phyloP scores from a whole-genome alignment of 64 coral and sea anemone species.

The Montipora foliosa region DNA sequence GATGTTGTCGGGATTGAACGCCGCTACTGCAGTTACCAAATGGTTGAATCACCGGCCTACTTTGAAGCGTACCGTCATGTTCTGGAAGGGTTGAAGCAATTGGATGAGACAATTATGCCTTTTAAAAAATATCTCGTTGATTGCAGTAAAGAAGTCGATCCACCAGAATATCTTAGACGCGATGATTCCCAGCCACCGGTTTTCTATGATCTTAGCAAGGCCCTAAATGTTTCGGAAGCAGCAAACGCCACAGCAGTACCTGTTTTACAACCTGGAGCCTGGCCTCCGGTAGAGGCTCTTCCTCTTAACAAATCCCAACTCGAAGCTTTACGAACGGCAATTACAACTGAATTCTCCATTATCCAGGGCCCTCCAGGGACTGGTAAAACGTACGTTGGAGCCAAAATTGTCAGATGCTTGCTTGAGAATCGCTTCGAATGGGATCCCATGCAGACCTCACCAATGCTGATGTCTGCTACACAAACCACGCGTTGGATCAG shows the following conservation, averaged over 20 bases:
- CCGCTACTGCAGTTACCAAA: slow-evolving; percentile 20
- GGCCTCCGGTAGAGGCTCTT: slow-evolving; percentile 62
- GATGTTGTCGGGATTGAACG: slow-evolving; percentile 53
- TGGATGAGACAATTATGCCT: slow-evolving; percentile 49
- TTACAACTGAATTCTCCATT: slow-evolving; percentile 90
- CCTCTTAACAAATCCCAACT: slow-evolving; percentile 80
- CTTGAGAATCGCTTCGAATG: slow-evolving; percentile 39
- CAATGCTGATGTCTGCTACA: slow-evolving; percentile 70
- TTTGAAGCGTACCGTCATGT: slow-evolving; percentile 82
- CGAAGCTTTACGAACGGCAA: slow-evolving; percentile 78
- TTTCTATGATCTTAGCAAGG: slow-evolving; percentile 49
- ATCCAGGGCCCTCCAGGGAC: slow-evolving; percentile 97
- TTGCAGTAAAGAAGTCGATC: slow-evolving; percentile 26
- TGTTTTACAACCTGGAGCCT: slow-evolving; percentile 35
- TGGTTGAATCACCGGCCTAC: slow-evolving; percentile 65
- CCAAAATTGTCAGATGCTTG: slow-evolving; percentile 69
- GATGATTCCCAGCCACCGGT: not conserved
- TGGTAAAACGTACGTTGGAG: slow-evolving; percentile 89
- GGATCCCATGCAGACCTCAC: not conserved
- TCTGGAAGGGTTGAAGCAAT: slow-evolving; percentile 60
- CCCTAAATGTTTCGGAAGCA: not conserved
- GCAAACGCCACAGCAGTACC: slow-evolving; percentile 38
- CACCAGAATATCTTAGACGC: slow-evolving; percentile 48
- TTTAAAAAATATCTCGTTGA: slow-evolving; percentile 49
- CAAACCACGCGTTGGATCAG: slow-evolving; percentile 70